Percentiles rank a stretch among this genome's conserved stretches.
Conservation (phyloP, 1,140 invertebrate species). For the Drosophila orosa region DNA sequence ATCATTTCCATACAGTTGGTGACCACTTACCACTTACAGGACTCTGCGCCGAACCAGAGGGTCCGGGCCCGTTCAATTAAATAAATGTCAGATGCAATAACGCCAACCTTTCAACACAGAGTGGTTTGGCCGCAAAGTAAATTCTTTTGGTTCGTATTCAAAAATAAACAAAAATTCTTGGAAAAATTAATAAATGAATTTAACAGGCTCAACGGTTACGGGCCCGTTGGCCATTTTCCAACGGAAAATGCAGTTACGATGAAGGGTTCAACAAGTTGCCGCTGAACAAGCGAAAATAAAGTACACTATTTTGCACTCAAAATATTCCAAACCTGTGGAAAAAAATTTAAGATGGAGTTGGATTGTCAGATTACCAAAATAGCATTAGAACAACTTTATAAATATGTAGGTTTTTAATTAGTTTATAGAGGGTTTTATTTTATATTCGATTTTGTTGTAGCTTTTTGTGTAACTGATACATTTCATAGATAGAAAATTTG, state of each 20-base stretch:
- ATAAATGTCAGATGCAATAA: slow-evolving; percentile 48
- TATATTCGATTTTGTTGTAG: neutral
- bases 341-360: neutral
- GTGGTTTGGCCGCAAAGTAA: neutral
- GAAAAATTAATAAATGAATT: slow-evolving; percentile 36
- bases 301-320: neutral
- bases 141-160: slow-evolving; percentile 4
- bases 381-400: no score
- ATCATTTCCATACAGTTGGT: neutral
- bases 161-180: neutral
- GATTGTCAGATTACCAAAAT: neutral
- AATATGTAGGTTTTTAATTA: no score
- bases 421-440: no score
- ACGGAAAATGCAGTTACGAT: slow-evolving; percentile 18
- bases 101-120: slow-evolving; percentile 18
- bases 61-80: slow-evolving; percentile 40
- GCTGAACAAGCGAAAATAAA: neutral
- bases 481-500: neutral
- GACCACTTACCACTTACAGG: slow-evolving; percentile 9
- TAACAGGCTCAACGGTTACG: neutral
- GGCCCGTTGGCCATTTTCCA: slow-evolving; percentile 1
- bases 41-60: neutral
- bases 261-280: neutral
- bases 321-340: neutral
- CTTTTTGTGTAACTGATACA: neutral